Percentiles rank a stretch among this genome's conserved stretches.
phyloP scores from a whole-genome alignment of 2,113 vertebrate species.

The Numenius arquata region DNA sequence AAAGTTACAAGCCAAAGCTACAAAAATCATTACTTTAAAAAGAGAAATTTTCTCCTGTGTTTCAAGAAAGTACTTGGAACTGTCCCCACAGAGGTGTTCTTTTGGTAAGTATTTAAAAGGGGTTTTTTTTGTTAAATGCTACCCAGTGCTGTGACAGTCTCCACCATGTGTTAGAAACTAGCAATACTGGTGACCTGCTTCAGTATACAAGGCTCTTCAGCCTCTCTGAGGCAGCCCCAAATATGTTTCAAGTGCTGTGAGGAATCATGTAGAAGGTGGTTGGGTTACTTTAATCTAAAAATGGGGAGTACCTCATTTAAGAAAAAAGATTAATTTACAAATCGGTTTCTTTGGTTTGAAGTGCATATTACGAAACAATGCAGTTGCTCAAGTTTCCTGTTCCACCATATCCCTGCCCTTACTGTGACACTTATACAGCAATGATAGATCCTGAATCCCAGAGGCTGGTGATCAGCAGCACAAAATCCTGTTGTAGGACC shows the following conservation, averaged over 20 bases:
- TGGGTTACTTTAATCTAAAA: background rate
- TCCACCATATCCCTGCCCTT: background rate
- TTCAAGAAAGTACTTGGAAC: background rate
- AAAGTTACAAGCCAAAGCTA: background rate
- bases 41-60: background rate
- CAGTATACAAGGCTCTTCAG: background rate
- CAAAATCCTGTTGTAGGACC: background rate
- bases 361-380: background rate
- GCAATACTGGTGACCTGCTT: background rate
- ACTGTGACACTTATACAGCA: background rate
- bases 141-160: background rate
- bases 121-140: background rate
- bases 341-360: background rate
- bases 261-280: background rate
- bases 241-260: background rate
- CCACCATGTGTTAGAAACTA: background rate
- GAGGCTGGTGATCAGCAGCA: background rate
- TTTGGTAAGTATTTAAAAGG: background rate
- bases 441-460: background rate
- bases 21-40: background rate
- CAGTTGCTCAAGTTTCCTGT: background rate
- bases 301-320: background rate
- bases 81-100: background rate
- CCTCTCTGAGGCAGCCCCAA: background rate
- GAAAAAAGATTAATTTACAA: background rate